Conservation (phyloP, 2,797 vertebrate genomes). For the Champsocephalus esox region DNA sequence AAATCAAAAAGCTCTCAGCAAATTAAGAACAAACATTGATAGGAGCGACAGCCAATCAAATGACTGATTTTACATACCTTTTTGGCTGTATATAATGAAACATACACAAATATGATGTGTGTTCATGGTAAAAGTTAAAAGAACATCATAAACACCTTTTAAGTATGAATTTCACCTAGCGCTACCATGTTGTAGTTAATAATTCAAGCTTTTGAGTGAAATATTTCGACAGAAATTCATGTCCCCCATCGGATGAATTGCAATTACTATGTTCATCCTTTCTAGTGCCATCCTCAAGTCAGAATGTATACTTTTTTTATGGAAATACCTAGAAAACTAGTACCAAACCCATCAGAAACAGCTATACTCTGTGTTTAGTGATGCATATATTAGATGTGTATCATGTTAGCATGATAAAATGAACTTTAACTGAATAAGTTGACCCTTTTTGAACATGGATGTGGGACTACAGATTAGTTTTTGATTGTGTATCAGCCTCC, state of each 20-base stretch:
- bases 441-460: background rate
- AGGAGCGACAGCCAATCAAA: too few relatives aligned
- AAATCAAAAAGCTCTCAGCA: too few relatives aligned
- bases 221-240: background rate
- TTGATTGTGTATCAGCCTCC: background rate
- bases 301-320: background rate
- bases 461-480: background rate
- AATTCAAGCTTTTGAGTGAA: background rate
- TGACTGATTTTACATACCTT: too few relatives aligned
- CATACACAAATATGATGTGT: too few relatives aligned
- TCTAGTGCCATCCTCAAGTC: background rate
- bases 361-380: background rate
- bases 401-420: background rate
- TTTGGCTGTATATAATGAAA: too few relatives aligned
- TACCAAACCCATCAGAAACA: background rate
- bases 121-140: too few relatives aligned
- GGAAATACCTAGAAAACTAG: background rate
- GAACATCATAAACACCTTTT: too few relatives aligned
- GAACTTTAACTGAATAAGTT: background rate
- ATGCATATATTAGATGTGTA: background rate
- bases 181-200: conserved; percentile 4
- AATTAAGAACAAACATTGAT: too few relatives aligned
- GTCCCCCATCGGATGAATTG: background rate
- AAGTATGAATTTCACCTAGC: background rate
- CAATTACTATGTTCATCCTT: background rate